phyloP scores from a whole-genome alignment of 1,140 invertebrate genomes.

The Chymomyza costata region DNA sequence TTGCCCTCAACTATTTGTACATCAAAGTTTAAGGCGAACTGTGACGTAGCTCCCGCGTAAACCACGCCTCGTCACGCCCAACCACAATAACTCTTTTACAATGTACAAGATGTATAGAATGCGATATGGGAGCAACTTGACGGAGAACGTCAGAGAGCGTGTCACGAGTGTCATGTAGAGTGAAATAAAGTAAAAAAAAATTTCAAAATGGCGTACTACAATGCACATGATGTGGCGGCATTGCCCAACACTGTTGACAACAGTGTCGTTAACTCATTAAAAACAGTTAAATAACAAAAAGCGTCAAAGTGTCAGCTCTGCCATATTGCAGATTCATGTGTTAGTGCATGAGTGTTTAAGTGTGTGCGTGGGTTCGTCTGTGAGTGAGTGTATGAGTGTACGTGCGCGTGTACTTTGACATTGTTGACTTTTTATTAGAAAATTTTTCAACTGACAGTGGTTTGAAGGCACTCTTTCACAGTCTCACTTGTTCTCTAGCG shows the following conservation, averaged over 20 bases:
- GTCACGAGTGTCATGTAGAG: too few species aligned
- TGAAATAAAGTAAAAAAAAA: conserved; percentile 40
- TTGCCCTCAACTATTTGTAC: conserved; percentile 27
- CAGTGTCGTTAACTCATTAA: conserved; percentile 44
- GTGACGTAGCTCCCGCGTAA: conserved; percentile 7
- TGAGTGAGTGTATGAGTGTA: too few species aligned
- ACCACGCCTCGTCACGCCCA: not conserved
- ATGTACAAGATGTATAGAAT: conserved; percentile 49
- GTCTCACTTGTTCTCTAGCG: conserved; percentile 12
- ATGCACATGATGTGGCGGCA: conserved; percentile 7
- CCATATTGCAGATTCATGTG: too few species aligned
- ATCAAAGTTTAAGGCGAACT: conserved; percentile 33
- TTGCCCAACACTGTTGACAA: conserved; percentile 17
- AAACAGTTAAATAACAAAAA: conserved; percentile 22
- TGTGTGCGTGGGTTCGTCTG: too few species aligned
- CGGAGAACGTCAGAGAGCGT: conserved; percentile 17
- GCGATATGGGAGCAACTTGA: conserved; percentile 12
- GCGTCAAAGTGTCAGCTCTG: not conserved
- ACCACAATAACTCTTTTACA: conserved; percentile 51
- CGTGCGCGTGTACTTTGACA: not conserved
- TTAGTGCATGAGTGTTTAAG: not conserved
- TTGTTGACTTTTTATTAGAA: conserved; percentile 16
- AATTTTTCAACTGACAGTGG: conserved; percentile 16
- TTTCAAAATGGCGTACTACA: conserved; percentile 41
- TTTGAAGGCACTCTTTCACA: conserved; percentile 2